Evolutionary conservation across 53 echinoderm and acorn worm species (phyloP), one percentile per base, ranked within the genome.

Genomic region (Stichopus horrens): DNA sequence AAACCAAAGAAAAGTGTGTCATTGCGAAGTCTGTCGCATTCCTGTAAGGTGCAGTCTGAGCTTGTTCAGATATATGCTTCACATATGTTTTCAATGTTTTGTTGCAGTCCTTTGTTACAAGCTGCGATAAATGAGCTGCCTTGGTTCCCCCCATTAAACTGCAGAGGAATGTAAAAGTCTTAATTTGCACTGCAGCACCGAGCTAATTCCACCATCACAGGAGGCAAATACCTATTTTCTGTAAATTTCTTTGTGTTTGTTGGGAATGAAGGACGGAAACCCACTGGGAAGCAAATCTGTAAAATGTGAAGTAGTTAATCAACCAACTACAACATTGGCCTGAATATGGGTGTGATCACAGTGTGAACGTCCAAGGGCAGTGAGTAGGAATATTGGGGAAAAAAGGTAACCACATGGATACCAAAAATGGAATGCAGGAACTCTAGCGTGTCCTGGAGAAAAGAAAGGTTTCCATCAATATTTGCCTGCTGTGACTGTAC

Each of bases 151-250:
- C 37, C 37, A 37, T 37, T 37, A 37, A 37, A 37, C 37, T 37
- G 37, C 37, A 16, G 16, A 63, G 63, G 63, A 63, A 63, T 63
- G 63, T 13, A 63, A 63, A 10, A 10, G 63, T 63, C 16, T 63
- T 63, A 63, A 63, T 63, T 63, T 63, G 63, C 63, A 63, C 16
- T 10, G 10, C 63, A 16, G 63, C 16, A 52, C 18, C 7, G 54
- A 55, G 55, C 79, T 79, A 55, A 79, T 79, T 79, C 19, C 9
- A 2, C 53, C 79, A 79, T 79, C 79, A 79, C 5, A 18, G 79
- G 79, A n/a, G 79, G 79, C 53, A 52, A 52, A 52, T 51, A 19
- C 55, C 18, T 52, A 54, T 79, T 54, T 79, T 7, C 54, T 52
- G 6, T 51, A 79, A 51, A 51, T 79, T 52, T 79, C 79, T 79